Base-by-base conservation (phyloP, 2,888 invertebrate genomes). In the Rotaria sp. region DNA sequence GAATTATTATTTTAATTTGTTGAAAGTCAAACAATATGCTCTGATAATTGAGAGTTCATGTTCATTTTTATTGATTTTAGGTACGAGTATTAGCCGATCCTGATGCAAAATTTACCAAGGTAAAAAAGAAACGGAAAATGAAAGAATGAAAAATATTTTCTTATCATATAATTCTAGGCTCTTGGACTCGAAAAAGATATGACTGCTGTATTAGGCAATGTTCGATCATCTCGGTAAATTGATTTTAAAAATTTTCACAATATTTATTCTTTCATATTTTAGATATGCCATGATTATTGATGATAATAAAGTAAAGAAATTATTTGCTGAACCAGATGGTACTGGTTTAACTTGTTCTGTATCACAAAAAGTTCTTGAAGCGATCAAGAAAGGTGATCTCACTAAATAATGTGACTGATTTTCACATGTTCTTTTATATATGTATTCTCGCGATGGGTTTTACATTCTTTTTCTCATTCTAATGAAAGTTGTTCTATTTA, bases 281-380 rank as follows among this genome's bases (percentile, higher is more conserved):
- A 90, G 90, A 86, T 96, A 95, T 91, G 95, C 96, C 0, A 95
- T 96, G 95, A 93, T 96, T n/a, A 94, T 96, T 57, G 94, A 95
- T 85, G 93, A 96, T 92, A 94, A 95, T 75, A 93, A 94, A 88
- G 93, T 97, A 26, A 94, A 93, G 88, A 93, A 94, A 86, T 90
- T 96, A 86, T 95, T 96, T 90, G 94, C 96, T 26, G 96, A 97
- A 90, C 96, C 96, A 0, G 96, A 96, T 91, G 95, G 95, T 89
- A 95, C 95, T 18, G 96, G 96, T 2, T 93, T 96, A 8, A 94
- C 95, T 74, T 97, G 96, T 92, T 96, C 96, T 4, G 92, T 96
- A 74, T 95, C 95, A 84, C 94, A 94, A 88, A 93, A 93, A 84
- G 88, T 91, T 35, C 67, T 88, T 41, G 86, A 87, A 18, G 50